These are phyloP conservation scores for Trichoplusia ni DNA, from an alignment of 1,140 invertebrate species.

Conservation along the genomic window DNA sequence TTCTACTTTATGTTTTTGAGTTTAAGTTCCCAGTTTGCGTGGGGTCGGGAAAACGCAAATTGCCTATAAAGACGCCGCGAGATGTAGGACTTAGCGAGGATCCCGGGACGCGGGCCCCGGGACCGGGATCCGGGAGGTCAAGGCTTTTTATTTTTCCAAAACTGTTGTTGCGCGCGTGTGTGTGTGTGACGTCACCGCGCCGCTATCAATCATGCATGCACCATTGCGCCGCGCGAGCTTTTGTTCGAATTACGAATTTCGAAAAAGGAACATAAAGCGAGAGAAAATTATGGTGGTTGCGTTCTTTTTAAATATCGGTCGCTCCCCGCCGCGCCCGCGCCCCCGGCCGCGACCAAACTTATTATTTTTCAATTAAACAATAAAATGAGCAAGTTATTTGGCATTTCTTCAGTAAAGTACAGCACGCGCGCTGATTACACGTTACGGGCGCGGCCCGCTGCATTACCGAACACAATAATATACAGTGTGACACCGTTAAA, in stretches of 20 bases:
- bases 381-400: constrained; percentile 57
- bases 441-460: not conserved
- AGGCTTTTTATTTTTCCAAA: constrained; percentile 62
- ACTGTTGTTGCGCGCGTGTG: constrained; percentile 18
- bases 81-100: constrained; percentile 22
- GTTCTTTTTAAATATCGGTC: constrained; percentile 64
- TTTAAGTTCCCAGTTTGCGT: constrained; percentile 42
- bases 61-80: constrained; percentile 42
- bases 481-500: constrained; percentile 78
- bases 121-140: too few species aligned
- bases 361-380: constrained; percentile 66
- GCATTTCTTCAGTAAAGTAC: constrained; percentile 34
- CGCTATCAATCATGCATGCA: constrained; percentile 78
- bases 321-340: constrained; percentile 56
- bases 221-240: constrained; percentile 73
- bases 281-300: constrained; percentile 72
- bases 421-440: constrained; percentile 15
- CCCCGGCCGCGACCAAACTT: constrained; percentile 44
- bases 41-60: constrained; percentile 52
- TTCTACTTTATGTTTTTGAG: constrained; percentile 43
- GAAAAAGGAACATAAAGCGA: constrained; percentile 71
- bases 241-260: constrained; percentile 77
- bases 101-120: too few species aligned
- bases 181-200: constrained; percentile 58
- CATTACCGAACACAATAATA: constrained; percentile 35